phyloP scores from a whole-genome alignment of 2,797 vertebrate species.

The Hyperoplus immaculatus region DNA sequence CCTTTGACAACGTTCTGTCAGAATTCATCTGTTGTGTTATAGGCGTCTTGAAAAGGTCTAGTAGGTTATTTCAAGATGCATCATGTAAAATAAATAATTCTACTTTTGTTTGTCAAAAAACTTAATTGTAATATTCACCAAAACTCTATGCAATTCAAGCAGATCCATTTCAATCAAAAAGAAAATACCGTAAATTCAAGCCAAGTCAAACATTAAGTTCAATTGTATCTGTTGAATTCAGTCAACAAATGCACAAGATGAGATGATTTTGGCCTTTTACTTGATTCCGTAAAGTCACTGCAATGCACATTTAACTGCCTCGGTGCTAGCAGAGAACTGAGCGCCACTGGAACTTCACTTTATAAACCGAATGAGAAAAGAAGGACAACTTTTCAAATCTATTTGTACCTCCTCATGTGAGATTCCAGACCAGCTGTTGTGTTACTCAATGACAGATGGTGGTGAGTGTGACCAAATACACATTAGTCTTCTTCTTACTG shows the following conservation, averaged over 20 bases:
- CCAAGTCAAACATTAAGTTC: background rate
- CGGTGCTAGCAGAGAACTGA: background rate
- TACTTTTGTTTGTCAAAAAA: background rate
- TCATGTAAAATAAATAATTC: background rate
- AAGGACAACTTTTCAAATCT: background rate
- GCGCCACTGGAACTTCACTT: background rate
- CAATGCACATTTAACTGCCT: background rate
- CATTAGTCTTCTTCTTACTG: constrained; percentile 23
- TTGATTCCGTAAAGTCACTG: background rate
- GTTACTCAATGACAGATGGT: background rate
- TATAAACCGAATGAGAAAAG: background rate
- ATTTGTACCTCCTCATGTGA: too few relatives aligned
- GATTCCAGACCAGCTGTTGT: too few relatives aligned
- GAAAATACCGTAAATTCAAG: background rate
- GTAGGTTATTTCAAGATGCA: background rate
- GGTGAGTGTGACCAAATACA: constrained; percentile 58
- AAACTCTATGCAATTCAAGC: background rate
- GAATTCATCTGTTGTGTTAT: background rate
- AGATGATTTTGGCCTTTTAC: background rate
- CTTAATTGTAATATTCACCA: background rate
- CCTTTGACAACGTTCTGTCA: background rate
- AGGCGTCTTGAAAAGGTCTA: background rate
- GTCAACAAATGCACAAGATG: background rate
- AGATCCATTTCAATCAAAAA: background rate
- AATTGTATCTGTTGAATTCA: background rate